phyloP scores from a whole-genome alignment of 2,113 vertebrate genomes.

The Calypte anna region DNA sequence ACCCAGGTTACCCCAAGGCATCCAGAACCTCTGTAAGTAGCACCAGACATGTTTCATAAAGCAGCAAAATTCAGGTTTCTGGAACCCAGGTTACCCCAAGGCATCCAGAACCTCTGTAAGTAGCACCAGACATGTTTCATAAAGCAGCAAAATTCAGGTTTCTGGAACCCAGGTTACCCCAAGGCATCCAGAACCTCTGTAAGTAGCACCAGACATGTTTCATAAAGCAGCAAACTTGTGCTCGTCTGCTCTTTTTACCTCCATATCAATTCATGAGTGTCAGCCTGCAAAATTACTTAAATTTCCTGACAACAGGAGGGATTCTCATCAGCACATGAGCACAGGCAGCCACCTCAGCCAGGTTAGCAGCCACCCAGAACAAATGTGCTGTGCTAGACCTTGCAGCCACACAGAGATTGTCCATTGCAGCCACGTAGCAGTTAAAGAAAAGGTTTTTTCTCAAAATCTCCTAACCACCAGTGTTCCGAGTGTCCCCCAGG shows the following conservation, averaged over 20 bases:
- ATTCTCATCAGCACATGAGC: conserved; percentile 37
- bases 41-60: not conserved
- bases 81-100: not conserved
- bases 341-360: not conserved
- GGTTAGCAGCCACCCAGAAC: conserved; percentile 14
- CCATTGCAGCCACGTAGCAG: not conserved
- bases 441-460: not conserved
- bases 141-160: not conserved
- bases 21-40: not conserved
- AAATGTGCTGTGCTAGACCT: not conserved
- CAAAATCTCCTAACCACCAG: not conserved
- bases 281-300: conserved; percentile 36
- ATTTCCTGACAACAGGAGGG: conserved; percentile 24
- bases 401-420: not conserved
- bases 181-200: not conserved
- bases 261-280: not conserved
- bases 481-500: not conserved
- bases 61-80: not conserved
- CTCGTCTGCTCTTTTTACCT: not conserved
- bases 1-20: not conserved
- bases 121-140: not conserved
- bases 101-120: not conserved
- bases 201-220: not conserved
- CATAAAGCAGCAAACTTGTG: not conserved
- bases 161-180: not conserved